Percentiles rank a stretch among this genome's conserved stretches.
These are phyloP conservation scores for Plebejus melissa DNA, from an alignment of 2,888 invertebrate genomes.

Conservation along the genomic window DNA sequence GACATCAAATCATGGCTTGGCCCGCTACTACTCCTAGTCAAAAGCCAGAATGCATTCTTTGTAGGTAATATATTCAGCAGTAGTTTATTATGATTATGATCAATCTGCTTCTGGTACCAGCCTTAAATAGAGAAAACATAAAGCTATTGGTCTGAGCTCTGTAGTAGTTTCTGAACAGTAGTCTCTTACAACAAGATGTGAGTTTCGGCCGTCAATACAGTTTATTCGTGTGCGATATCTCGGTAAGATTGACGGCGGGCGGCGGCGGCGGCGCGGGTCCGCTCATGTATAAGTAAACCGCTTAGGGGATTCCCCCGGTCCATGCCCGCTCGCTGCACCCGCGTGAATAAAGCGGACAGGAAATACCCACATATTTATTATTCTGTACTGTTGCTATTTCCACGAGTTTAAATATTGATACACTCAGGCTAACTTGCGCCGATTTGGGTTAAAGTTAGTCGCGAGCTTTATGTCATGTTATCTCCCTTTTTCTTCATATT, in stretches of 20 bases:
- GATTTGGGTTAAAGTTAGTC: neutral
- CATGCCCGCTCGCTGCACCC: neutral
- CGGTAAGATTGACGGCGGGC: neutral
- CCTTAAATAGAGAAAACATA: too few species aligned
- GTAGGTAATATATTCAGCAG: too few species aligned
- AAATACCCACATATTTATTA: neutral
- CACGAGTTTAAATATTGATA: conserved; percentile 2
- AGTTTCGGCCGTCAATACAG: neutral
- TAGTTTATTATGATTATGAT: too few species aligned
- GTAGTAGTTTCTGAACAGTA: neutral
- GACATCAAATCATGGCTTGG: too few species aligned
- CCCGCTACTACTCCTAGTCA: too few species aligned
- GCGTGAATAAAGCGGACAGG: neutral
- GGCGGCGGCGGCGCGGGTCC: neutral
- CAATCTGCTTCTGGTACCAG: too few species aligned
- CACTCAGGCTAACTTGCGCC: neutral
- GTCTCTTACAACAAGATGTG: neutral
- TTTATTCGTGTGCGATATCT: conserved; percentile 2
- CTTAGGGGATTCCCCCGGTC: neutral
- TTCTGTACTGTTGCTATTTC: conserved; percentile 8
- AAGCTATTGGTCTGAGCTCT: too few species aligned
- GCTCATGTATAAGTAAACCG: neutral
- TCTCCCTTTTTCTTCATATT: too few species aligned
- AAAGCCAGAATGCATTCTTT: too few species aligned
- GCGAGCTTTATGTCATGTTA: neutral